Evolutionary conservation across 2,888 invertebrate genomes (phyloP).

Genomic region (Drosophila niveifrons): DNA sequence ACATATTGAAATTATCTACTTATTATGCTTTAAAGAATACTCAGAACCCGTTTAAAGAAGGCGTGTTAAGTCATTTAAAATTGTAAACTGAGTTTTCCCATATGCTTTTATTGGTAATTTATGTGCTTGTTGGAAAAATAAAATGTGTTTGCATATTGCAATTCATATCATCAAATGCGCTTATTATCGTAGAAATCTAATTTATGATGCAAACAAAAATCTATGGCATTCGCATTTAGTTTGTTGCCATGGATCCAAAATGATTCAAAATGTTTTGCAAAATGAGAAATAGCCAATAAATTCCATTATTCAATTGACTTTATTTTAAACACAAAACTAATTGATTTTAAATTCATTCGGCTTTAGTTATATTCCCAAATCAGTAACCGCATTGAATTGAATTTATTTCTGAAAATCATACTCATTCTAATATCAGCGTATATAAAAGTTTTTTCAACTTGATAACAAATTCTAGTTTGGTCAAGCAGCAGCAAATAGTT

Average conservation of each 20-base stretch:
- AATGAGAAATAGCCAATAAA: constrained; percentile 8
- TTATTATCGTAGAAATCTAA: constrained; percentile 2
- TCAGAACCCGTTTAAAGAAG: constrained; percentile 2
- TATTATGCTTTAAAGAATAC: not conserved
- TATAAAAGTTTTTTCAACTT: constrained; percentile 46
- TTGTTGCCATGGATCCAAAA: not conserved
- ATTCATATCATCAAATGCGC: constrained; percentile 28
- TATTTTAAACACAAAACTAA: not conserved
- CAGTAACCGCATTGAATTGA: not conserved
- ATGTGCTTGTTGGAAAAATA: constrained; percentile 3
- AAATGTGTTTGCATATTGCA: constrained; percentile 21
- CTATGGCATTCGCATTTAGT: constrained; percentile 4
- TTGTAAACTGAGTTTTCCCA: constrained; percentile 15
- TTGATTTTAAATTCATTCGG: not conserved
- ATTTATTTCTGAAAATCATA: constrained; percentile 1
- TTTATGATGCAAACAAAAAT: constrained; percentile 21
- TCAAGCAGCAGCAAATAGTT: constrained; percentile 45
- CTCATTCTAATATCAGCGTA: not conserved
- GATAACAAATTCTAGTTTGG: constrained; percentile 26
- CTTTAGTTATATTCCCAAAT: not conserved
- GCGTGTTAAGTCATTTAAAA: constrained; percentile 28
- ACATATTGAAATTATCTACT: constrained; percentile 1
- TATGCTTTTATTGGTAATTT: constrained; percentile 25
- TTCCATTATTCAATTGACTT: not conserved
- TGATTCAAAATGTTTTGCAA: constrained; percentile 6